A percentile compares a stretch with the other conserved stretches of the same genome.
Conservation (phyloP, 2,797 vertebrate genomes). For the Crocidura indochinensis region DNA sequence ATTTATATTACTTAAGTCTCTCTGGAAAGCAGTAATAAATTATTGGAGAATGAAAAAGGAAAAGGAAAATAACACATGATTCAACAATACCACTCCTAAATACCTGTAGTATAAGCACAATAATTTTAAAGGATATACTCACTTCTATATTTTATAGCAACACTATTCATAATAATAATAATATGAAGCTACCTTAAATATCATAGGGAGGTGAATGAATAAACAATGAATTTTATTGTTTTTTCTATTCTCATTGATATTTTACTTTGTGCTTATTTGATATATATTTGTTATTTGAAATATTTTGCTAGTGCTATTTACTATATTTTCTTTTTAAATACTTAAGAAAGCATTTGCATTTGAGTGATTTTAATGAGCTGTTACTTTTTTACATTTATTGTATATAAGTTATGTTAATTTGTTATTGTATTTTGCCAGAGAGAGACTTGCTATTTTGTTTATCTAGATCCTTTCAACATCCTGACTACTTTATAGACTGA, state of each 20-base stretch:
- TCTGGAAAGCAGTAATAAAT: too few species aligned
- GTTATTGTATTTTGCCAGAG: not conserved
- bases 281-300: conserved; percentile 17
- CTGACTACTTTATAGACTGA: not conserved
- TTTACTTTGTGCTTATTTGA: too few species aligned
- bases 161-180: not conserved
- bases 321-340: not conserved
- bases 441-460: not conserved
- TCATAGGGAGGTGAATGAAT: not conserved
- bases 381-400: conserved; percentile 10
- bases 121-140: too few species aligned
- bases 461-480: not conserved
- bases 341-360: not conserved
- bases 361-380: not conserved
- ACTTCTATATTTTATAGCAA: too few species aligned
- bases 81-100: not conserved
- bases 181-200: not conserved
- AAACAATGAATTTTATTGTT: too few species aligned
- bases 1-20: too few species aligned
- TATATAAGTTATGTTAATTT: not conserved
- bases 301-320: not conserved
- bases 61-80: too few species aligned
- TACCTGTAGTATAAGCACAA: not conserved
- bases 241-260: too few species aligned
- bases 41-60: too few species aligned